Base-by-base conservation (phyloP, 2,888 invertebrate genomes). In the Eudasyphora cyanicolor region DNA sequence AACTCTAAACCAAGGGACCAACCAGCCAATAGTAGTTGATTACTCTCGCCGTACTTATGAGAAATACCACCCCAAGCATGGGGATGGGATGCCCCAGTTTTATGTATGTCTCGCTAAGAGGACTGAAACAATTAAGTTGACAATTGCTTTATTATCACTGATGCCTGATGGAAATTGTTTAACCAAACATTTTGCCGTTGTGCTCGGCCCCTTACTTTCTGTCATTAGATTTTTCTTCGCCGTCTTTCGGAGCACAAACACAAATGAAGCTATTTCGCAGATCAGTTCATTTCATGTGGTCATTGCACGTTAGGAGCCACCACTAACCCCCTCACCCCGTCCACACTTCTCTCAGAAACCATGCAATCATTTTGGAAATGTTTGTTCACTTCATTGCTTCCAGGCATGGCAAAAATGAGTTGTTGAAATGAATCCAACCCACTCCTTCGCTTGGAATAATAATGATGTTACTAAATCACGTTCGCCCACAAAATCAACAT, bases 401-500 rank as follows among this genome's bases (percentile, higher is more conserved):
- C 38, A 10, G 38, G 10, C 38, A 38, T 38, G 38, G 2, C 38
- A 14, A 38, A 38, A 38, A 14, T 38, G 38, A 49, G 49, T 17
- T 49, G 49, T 49, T 49, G 49, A 10, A 49, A 64, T 38, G 42
- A 64, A 27, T 5, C 29, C 42, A 19, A 64, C 14, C n/a, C 10
- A 10, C 38, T 38, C 38, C 38, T 42, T 21, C 38, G 4, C 6
- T n/a, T 42, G 21, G 14, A 38, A 42, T 64, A 19, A 64, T 64
- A 19, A 64, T n/a, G n/a, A n/a, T 24, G 27, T 64, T 38, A 38
- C 10, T 38, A 64, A 64, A 38, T 38, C 64, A 64, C 64, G 64
- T 64, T 64, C 17, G 64, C 21, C 64, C 64, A 38, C 38, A 64
- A 64, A 64, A 14, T 64, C 64, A 42, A 64, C 64, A 64, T 42